Evolutionary conservation across 2,797 vertebrate genomes (phyloP).

Genomic region (Melanotaenia pygmaea): DNA sequence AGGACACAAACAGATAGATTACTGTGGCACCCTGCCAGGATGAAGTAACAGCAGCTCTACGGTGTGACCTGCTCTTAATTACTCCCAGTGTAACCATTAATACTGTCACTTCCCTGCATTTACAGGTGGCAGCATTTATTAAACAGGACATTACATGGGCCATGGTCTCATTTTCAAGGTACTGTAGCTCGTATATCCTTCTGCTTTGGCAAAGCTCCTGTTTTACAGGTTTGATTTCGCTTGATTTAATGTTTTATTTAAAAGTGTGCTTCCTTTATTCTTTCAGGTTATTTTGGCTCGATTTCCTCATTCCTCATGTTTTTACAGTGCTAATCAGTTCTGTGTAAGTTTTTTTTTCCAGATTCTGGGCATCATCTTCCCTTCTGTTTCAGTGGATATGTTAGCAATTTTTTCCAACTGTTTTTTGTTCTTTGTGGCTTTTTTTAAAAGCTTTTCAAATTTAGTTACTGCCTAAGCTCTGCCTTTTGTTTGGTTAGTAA

Average conservation of each 20-base stretch:
- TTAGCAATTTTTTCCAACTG: too few species aligned
- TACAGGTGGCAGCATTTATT: neutral
- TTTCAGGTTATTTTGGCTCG: neutral
- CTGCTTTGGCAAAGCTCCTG: neutral
- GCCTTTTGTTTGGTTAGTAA: neutral
- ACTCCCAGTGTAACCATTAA: neutral
- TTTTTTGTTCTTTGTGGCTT: too few species aligned
- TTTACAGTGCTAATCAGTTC: too few species aligned
- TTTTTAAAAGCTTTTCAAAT: neutral
- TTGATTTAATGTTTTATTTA: neutral
- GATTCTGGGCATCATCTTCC: too few species aligned
- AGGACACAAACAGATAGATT: neutral
- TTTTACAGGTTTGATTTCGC: neutral
- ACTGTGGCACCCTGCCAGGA: neutral
- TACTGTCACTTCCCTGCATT: neutral
- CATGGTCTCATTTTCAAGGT: neutral
- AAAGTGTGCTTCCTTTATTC: neutral
- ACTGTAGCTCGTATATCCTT: neutral
- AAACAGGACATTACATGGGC: neutral
- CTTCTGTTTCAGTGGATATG: too few species aligned
- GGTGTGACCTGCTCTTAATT: constrained; percentile 11
- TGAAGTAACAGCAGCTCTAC: neutral
- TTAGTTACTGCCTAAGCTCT: neutral
- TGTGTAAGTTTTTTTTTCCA: too few species aligned
- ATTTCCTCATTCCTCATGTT: too few species aligned